Percentiles rank a stretch among this genome's conserved stretches.
These are phyloP conservation scores for Antheraea yamamai DNA, from an alignment of 2,888 invertebrate species.

Conservation along the genomic window DNA sequence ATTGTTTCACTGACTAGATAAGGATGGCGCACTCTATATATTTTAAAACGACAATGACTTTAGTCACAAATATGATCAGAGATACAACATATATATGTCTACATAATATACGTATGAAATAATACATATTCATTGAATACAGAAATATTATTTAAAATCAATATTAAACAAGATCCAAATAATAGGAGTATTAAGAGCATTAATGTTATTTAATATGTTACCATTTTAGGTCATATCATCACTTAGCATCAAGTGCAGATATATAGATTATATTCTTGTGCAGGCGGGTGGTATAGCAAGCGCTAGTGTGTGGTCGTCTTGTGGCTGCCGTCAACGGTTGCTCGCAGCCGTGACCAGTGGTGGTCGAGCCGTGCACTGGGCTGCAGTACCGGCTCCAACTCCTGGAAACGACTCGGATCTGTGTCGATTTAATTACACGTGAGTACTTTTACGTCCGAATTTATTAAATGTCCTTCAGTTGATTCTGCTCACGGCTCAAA, in stretches of 20 bases:
- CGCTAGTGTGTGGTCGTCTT: constrained; percentile 85
- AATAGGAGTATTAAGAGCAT: no score
- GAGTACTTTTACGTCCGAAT: constrained; percentile 36
- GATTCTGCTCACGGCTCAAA: no score
- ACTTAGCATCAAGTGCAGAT: no score
- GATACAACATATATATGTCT: no score
- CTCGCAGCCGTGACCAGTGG: constrained; percentile 85
- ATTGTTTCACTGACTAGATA: no score
- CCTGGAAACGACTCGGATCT: constrained; percentile 76
- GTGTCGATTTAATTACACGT: constrained; percentile 73
- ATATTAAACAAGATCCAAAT: no score
- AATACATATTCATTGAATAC: no score
- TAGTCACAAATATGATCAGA: background rate
- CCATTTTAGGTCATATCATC: no score
- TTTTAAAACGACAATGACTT: background rate
- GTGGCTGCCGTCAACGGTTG: constrained; percentile 84
- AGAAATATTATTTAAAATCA: no score
- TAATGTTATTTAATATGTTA: no score
- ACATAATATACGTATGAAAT: no score
- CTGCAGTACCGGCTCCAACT: constrained; percentile 76
- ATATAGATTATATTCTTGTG: background rate
- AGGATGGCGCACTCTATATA: no score
- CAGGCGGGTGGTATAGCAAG: constrained; percentile 85
- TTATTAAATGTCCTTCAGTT: background rate
- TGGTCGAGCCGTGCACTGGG: constrained; percentile 85